Base-by-base conservation (phyloP, 2,797 vertebrate species). In the Sternarchorhynchus goeldii region DNA sequence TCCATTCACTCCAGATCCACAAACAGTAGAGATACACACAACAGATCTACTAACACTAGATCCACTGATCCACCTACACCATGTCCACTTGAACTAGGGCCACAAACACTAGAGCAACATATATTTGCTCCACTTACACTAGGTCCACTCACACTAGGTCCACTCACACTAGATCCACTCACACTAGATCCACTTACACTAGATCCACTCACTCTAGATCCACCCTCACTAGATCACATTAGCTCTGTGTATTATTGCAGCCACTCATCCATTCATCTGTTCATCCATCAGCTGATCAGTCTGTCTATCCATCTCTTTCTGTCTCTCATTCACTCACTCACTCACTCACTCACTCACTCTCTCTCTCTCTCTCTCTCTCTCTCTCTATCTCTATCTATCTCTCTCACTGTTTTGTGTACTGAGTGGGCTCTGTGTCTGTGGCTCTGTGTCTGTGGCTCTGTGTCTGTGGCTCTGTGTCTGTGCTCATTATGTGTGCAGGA, bases 401-500 rank as follows among this genome's bases (percentile, higher is more conserved):
- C 39, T 29, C 39, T n/a, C 63, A 2, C 56, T 41, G 14, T 50
- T 70, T 71, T 77, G 67, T 77, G 45, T 39, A 58, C 36, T 32
- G 10, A 73, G 69, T 79, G 73, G 63, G 62, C 55, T 58, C 53
- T 67, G 32, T 63, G 25, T 25, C 25, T 25, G 25, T 25, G 25
- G 25, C 25, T 25, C 25, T 25, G 25, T 25, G 25, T 25, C 25
- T 25, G 25, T 25, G 25, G 25, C 25, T 25, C 25, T 25, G 25
- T 25, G 25, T 25, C 25, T 25, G 25, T 25, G 25, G 25, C 25
- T 25, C 25, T 25, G 25, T 25, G 25, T 25, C 25, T 25, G 25
- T 25, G 25, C 25, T n/a, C 53, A 57, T 78, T 78, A 78, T 72
- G 32, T 57, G 21, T 18, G 32, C 93, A 93, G 92, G 92, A 93